A percentile compares a stretch with the other conserved stretches of the same genome.
Conservation (phyloP, 2,888 invertebrate species). For the Adelphocoris suturalis region DNA sequence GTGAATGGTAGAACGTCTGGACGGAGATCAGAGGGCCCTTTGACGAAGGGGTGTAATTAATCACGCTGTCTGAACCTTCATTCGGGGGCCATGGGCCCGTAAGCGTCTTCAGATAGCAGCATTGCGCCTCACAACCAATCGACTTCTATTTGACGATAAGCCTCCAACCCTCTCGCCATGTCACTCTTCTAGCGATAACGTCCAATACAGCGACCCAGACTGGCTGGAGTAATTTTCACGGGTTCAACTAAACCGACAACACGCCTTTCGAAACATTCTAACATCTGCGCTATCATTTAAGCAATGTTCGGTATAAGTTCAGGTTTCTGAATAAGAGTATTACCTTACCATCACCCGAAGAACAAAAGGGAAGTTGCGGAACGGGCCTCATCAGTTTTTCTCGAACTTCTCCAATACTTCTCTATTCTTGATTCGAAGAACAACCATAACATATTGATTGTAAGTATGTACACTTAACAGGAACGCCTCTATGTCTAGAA, state of each 20-base stretch:
- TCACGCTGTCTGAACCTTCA: slow-evolving; percentile 58
- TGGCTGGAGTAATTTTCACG: background rate
- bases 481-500: too few relatives aligned
- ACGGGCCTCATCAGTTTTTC: too few relatives aligned
- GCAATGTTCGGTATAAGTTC: too few relatives aligned
- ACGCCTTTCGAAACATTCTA: too few relatives aligned
- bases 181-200: slow-evolving; percentile 54
- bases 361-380: too few relatives aligned
- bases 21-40: slow-evolving; percentile 29
- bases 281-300: too few relatives aligned
- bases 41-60: slow-evolving; percentile 41
- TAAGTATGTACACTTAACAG: too few relatives aligned
- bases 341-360: too few relatives aligned
- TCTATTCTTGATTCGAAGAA: too few relatives aligned
- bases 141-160: slow-evolving; percentile 56
- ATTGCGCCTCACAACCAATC: slow-evolving; percentile 46
- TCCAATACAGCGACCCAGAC: slow-evolving; percentile 57
- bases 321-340: too few relatives aligned
- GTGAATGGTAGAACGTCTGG: slow-evolving; percentile 51
- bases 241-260: slow-evolving; percentile 11
- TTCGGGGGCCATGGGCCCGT: slow-evolving; percentile 30
- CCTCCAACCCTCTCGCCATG: slow-evolving; percentile 29
- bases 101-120: slow-evolving; percentile 37
- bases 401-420: too few relatives aligned
- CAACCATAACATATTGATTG: too few relatives aligned